Evolutionary conservation across 1,140 invertebrate genomes (phyloP).

Genomic region (Magallana angulata): DNA sequence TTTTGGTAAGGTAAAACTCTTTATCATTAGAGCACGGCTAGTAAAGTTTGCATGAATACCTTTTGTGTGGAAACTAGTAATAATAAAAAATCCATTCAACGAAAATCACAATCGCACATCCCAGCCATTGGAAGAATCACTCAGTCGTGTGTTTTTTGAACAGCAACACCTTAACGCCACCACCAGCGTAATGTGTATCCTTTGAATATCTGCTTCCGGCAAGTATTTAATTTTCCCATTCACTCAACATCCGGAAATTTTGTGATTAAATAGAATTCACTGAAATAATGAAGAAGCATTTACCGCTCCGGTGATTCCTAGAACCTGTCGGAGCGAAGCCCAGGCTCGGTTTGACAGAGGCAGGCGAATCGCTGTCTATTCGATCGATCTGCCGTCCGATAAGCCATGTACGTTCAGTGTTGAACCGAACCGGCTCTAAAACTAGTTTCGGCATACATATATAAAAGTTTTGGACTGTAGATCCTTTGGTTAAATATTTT

Average conservation of each 20-base stretch:
- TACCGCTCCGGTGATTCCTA: slow-evolving; percentile 1
- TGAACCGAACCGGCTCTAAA: slow-evolving; percentile 12
- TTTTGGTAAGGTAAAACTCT: not conserved
- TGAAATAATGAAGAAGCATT: not conserved
- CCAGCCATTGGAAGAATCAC: not conserved
- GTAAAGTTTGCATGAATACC: not conserved
- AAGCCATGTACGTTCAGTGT: not conserved
- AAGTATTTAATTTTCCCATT: not conserved
- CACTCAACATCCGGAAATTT: not conserved
- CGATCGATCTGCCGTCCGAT: slow-evolving; percentile 15
- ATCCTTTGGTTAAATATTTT: not conserved
- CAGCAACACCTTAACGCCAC: not conserved
- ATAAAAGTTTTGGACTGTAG: not conserved
- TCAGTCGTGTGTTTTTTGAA: not conserved
- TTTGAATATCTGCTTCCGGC: not conserved
- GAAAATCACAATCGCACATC: not conserved
- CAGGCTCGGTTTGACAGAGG: not conserved
- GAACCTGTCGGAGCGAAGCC: not conserved
- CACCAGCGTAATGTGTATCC: not conserved
- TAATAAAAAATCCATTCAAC: not conserved
- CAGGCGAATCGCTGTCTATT: not conserved
- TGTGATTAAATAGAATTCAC: not conserved
- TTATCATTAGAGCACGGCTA: not conserved
- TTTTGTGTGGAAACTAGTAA: not conserved
- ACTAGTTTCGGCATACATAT: not conserved